Percentiles rank a stretch among this genome's conserved stretches.
Evolutionary conservation across 1,140 invertebrate genomes (phyloP).

Genomic region (Cydia pomonella): DNA sequence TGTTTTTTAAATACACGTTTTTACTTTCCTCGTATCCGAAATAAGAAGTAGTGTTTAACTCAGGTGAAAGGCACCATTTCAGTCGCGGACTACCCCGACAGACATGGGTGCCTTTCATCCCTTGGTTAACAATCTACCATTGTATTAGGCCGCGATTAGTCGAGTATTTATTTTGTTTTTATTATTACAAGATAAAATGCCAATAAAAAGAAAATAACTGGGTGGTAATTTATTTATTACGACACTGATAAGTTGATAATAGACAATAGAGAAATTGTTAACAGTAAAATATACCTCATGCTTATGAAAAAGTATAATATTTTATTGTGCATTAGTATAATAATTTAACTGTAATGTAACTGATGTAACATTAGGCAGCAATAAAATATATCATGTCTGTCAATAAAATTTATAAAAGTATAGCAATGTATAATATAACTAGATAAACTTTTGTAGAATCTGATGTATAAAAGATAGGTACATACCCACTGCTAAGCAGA

Average conservation of each 20-base stretch:
- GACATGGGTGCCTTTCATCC: too few relatives aligned
- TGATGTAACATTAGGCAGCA: constrained; percentile 21
- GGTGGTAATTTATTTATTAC: constrained; percentile 29
- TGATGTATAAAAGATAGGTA: constrained; percentile 41
- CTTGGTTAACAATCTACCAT: too few relatives aligned
- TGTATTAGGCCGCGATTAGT: too few relatives aligned
- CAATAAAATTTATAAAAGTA: constrained; percentile 1
- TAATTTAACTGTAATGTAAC: constrained; percentile 12
- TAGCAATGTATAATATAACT: constrained; percentile 33
- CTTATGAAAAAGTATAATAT: not conserved
- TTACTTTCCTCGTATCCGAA: too few relatives aligned
- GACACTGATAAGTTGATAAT: constrained; percentile 21
- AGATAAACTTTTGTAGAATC: constrained; percentile 39
- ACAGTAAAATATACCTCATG: constrained; percentile 15
- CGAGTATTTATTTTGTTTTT: too few relatives aligned
- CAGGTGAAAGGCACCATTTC: too few relatives aligned
- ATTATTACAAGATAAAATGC: too few relatives aligned
- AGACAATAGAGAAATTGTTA: constrained; percentile 24
- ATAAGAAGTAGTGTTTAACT: too few relatives aligned
- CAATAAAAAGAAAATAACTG: not conserved
- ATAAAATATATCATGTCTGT: not conserved
- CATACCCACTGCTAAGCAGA: constrained; percentile 43
- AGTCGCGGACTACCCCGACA: too few relatives aligned
- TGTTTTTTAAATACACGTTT: too few relatives aligned
- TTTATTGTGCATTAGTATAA: not conserved